These are phyloP conservation scores for Rhinichthys klamathensis DNA, from an alignment of 2,113 vertebrate species.

Conservation along the genomic window DNA sequence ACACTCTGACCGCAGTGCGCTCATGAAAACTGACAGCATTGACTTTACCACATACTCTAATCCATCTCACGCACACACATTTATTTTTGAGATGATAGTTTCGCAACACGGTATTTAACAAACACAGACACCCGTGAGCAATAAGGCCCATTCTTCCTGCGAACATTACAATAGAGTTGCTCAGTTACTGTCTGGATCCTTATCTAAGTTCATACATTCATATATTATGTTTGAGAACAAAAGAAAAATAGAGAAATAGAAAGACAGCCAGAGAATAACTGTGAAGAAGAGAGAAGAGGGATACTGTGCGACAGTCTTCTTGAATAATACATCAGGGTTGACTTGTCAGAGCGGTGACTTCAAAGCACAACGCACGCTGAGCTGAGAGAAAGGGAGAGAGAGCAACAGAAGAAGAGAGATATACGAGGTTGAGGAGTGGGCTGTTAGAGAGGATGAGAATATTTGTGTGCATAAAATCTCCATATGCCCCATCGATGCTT, in stretches of 20 bases:
- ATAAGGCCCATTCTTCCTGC: constrained; percentile 25
- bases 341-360: constrained; percentile 77
- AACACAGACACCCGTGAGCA: constrained; percentile 47
- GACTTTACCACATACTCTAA: neutral
- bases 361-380: constrained; percentile 76
- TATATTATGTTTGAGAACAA: constrained; percentile 53
- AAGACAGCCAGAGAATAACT: constrained; percentile 36
- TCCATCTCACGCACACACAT: neutral
- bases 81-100: constrained; percentile 14
- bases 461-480: constrained; percentile 50
- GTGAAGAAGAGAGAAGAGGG: constrained; percentile 38
- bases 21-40: constrained; percentile 28
- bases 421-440: constrained; percentile 66
- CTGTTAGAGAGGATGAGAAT: constrained; percentile 57
- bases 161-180: constrained; percentile 38
- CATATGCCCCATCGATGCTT: constrained; percentile 35
- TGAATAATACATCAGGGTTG: constrained; percentile 83
- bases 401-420: constrained; percentile 64
- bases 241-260: constrained; percentile 45
- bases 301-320: constrained; percentile 64
- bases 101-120: constrained; percentile 40
- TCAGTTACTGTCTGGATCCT: constrained; percentile 44
- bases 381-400: constrained; percentile 57
- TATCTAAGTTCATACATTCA: constrained; percentile 48
- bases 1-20: constrained; percentile 19